Evolutionary conservation across 2,888 invertebrate genomes (phyloP).

Genomic region (Sinohyriopsis cumingii): DNA sequence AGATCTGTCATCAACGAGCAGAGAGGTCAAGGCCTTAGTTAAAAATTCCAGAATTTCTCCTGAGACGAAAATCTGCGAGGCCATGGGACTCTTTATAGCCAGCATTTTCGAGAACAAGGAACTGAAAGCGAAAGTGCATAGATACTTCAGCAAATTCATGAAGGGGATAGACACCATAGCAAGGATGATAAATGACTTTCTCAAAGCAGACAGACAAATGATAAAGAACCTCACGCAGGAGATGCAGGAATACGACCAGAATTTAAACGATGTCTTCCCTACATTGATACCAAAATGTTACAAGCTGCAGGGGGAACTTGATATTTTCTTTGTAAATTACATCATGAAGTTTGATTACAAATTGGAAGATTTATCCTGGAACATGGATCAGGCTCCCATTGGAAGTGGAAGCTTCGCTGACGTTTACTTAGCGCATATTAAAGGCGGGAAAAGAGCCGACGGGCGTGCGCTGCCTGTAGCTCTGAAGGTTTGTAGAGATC

Average conservation of each 20-base stretch:
- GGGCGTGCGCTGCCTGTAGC: conserved; percentile 34
- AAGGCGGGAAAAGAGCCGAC: conserved; percentile 1
- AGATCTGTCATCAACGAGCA: conserved; percentile 8
- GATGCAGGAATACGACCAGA: conserved; percentile 37
- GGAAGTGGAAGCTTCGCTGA: conserved; percentile 62
- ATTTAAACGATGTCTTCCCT: conserved; percentile 47
- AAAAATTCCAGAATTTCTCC: conserved; percentile 43
- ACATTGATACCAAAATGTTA: conserved; percentile 29
- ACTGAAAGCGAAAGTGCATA: conserved; percentile 40
- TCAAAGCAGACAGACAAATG: conserved; percentile 55
- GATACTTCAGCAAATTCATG: conserved; percentile 50
- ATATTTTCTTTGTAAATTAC: conserved; percentile 56
- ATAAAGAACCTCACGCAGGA: conserved; percentile 47
- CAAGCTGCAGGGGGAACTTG: conserved; percentile 47
- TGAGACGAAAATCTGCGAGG: conserved; percentile 24
- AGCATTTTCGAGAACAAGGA: conserved; percentile 42
- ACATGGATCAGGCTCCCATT: conserved; percentile 34
- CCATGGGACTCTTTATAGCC: conserved; percentile 29
- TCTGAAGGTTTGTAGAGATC: conserved; percentile 50
- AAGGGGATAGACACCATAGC: conserved; percentile 51
- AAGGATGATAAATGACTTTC: conserved; percentile 57
- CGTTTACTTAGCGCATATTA: conserved; percentile 45
- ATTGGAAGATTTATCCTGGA: conserved; percentile 46
- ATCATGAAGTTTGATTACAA: conserved; percentile 57
- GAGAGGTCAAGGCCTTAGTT: conserved; percentile 37